phyloP scores from a whole-genome alignment of 2,797 vertebrate species.

The Poeciliopsis presidionis region DNA sequence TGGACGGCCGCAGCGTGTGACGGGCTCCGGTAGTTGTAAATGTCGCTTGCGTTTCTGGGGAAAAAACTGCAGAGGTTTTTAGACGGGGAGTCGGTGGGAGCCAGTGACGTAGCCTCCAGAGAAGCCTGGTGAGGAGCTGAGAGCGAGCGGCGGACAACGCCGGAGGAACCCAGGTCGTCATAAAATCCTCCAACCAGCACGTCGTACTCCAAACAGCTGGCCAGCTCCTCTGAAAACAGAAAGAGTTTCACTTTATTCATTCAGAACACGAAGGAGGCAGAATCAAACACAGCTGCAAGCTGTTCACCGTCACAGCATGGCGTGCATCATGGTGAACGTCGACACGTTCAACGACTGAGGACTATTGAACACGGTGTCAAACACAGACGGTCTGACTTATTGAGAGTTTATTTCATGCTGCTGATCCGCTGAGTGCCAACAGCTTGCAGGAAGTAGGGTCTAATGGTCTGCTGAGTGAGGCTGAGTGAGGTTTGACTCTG shows the following conservation, averaged over 20 bases:
- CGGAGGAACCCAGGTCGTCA: constrained; percentile 73
- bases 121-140: constrained; percentile 81
- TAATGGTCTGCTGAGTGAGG: constrained; percentile 18
- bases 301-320: background rate
- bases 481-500: constrained; percentile 30
- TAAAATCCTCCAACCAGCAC: constrained; percentile 70
- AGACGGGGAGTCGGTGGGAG: constrained; percentile 80
- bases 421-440: background rate
- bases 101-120: constrained; percentile 73
- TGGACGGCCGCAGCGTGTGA: constrained; percentile 90
- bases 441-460: constrained; percentile 32
- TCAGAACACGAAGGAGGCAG: background rate
- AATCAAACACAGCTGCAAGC: constrained; percentile 6
- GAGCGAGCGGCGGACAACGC: constrained; percentile 72
- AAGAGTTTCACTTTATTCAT: constrained; percentile 2
- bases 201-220: constrained; percentile 86
- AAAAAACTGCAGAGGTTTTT: constrained; percentile 90
- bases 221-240: constrained; percentile 82
- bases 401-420: background rate
- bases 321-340: background rate
- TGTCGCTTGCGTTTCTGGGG: constrained; percentile 85
- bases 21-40: constrained; percentile 91
- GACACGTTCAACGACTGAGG: background rate
- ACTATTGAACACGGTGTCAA: background rate
- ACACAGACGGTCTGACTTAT: background rate